Conservation (phyloP, 2,113 vertebrate genomes). For the Solea senegalensis region DNA sequence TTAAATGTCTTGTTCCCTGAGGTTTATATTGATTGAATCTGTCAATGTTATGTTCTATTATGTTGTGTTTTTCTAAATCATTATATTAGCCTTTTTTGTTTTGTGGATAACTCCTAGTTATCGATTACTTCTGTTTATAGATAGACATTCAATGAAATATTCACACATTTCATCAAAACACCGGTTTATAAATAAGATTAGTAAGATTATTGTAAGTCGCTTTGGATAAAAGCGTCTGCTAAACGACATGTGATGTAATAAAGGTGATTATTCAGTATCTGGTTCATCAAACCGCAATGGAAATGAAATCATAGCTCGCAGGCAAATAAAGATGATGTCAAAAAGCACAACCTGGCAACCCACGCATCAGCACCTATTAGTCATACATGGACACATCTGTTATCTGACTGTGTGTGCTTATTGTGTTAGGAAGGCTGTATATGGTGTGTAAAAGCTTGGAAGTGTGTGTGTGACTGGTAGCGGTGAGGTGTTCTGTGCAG, state of each 20-base stretch:
- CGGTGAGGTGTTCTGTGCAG: conserved; percentile 3
- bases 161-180: too few species aligned
- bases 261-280: conserved; percentile 27
- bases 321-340: conserved; percentile 3
- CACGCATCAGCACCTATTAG: conserved; percentile 14
- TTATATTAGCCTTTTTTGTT: too few species aligned
- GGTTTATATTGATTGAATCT: too few species aligned
- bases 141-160: too few species aligned
- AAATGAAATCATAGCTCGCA: conserved; percentile 5
- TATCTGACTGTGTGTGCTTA: neutral
- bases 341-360: neutral
- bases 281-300: conserved; percentile 8
- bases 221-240: too few species aligned
- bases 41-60: too few species aligned
- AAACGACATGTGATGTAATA: too few species aligned
- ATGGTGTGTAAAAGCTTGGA: conserved; percentile 3
- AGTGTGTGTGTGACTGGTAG: conserved; percentile 18
- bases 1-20: neutral
- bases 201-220: too few species aligned
- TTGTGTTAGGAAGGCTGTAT: neutral
- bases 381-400: conserved; percentile 14
- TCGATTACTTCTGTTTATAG: too few species aligned
- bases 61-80: too few species aligned
- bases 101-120: too few species aligned
- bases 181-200: too few species aligned